Percentiles rank a stretch among this genome's conserved stretches.
These are phyloP conservation scores for Artemia sinica DNA, from an alignment of 2,888 invertebrate species.

Conservation along the genomic window DNA sequence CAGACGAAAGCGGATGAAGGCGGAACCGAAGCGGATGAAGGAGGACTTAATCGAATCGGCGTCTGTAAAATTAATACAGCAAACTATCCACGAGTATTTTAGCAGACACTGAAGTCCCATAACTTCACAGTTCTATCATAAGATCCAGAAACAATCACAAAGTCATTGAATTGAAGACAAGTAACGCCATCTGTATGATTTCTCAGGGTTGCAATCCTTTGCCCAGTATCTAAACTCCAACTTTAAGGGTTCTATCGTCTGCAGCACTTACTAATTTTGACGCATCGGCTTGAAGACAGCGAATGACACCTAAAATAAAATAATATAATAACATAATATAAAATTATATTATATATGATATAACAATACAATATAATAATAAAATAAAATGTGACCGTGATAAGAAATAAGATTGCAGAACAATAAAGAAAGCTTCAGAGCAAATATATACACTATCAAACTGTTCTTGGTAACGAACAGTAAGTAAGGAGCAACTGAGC, in stretches of 20 bases:
- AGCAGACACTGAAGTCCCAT: slow-evolving; percentile 36
- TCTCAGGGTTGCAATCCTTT: slow-evolving; percentile 35
- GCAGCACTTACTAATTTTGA: slow-evolving; percentile 38
- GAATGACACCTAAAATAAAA: slow-evolving; percentile 27
- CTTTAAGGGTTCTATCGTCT: slow-evolving; percentile 38
- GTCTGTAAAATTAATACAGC: too few species aligned
- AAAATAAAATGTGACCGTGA: too few species aligned
- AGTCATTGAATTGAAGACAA: slow-evolving; percentile 38
- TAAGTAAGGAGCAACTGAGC: too few species aligned
- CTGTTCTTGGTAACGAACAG: too few species aligned
- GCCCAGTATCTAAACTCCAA: slow-evolving; percentile 37
- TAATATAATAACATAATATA: background rate
- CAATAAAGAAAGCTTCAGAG: too few species aligned
- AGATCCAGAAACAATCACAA: slow-evolving; percentile 37
- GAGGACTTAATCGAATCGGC: too few species aligned
- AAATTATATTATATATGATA: background rate
- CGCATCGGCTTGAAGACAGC: slow-evolving; percentile 37
- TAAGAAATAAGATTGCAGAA: too few species aligned
- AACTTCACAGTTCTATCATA: slow-evolving; percentile 38
- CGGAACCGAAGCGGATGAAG: too few species aligned
- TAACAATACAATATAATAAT: too few species aligned
- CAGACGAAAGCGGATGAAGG: too few species aligned
- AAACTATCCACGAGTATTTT: background rate
- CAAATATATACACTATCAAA: too few species aligned
- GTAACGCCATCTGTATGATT: slow-evolving; percentile 39